Base-by-base conservation (phyloP, 2,888 invertebrate genomes). In the Coecobrya sp. region DNA sequence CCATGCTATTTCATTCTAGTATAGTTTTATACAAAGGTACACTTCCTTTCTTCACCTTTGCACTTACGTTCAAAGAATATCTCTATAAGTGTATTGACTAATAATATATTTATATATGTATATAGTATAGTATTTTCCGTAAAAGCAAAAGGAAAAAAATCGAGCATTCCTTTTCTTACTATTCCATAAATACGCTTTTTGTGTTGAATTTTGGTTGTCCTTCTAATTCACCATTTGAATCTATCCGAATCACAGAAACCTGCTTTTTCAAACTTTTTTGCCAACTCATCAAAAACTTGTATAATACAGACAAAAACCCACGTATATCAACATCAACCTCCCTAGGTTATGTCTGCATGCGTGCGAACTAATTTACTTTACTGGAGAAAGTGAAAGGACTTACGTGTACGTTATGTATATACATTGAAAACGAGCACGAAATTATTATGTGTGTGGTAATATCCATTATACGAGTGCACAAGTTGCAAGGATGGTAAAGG, bases 231-330 rank as follows among this genome's bases (percentile, higher is more conserved):
- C 42, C 73, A n/a, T 68, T 68, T 89, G 65, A 89, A 82, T 82
- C 82, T 49, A 87, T 87, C 62, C 45, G 62, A 55, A 65, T 86
- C 68, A 36, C 13, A 0, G 16, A 86, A 36, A 25, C 70, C 27
- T 70, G 86, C 70, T 86, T 55, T 27, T 55, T 70, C 52, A 49
- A 86, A 52, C 65, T 86, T 86, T n/a, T 88, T 89, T 88, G 88
- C 82, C 55, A 82, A 82, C 82, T 89, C 89, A 89, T 82, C 89
- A 89, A 42, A 89, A 89, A 89, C 84, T 84, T 62, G 62, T 65
- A 59, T 84, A 85, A 42, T 49, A 16, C 68, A 30, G 19, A 81
- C 81, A 30, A 0, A 73, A 68, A 65, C 25, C 5, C 11, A 65
- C 0, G 25, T 16, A 10, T 8, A 62, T 11, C 62, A 62, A 62